phyloP scores from a whole-genome alignment of 2,797 vertebrate species.

The Enteromius mattozi region DNA sequence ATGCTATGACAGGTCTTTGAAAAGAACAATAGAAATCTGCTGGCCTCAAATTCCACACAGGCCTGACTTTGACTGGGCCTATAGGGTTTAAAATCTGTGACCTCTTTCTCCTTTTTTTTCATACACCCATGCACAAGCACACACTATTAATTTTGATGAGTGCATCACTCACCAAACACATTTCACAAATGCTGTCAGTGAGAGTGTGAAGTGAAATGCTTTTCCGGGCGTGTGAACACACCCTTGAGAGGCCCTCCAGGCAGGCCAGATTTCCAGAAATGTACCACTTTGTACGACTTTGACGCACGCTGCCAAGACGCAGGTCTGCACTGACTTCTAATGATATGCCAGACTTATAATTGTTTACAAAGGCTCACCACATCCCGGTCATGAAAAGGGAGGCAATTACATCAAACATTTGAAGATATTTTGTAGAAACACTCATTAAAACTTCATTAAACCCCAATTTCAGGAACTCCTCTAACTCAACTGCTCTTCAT shows the following conservation, averaged over 20 bases:
- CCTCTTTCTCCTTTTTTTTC: background rate
- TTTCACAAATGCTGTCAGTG: slow-evolving; percentile 55
- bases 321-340: background rate
- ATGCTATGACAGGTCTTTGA: background rate
- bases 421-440: slow-evolving; percentile 21
- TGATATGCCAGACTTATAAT: slow-evolving; percentile 26
- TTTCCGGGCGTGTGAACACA: slow-evolving; percentile 50
- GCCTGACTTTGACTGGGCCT: background rate
- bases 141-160: slow-evolving; percentile 40
- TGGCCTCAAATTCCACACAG: background rate
- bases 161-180: slow-evolving; percentile 43
- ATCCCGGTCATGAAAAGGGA: slow-evolving; percentile 7
- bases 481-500: slow-evolving; percentile 25
- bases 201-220: slow-evolving; percentile 59
- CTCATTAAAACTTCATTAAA: slow-evolving; percentile 34
- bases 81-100: background rate
- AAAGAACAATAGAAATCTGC: slow-evolving; percentile 1
- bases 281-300: slow-evolving; percentile 30
- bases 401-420: slow-evolving; percentile 29
- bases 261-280: slow-evolving; percentile 27
- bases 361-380: slow-evolving; percentile 17
- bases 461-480: background rate
- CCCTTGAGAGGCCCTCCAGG: slow-evolving; percentile 36
- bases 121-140: slow-evolving; percentile 6
- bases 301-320: slow-evolving; percentile 12